Percentiles rank a stretch among this genome's conserved stretches.
Conservation (phyloP, 2,888 invertebrate species). For the Tipula unca region DNA sequence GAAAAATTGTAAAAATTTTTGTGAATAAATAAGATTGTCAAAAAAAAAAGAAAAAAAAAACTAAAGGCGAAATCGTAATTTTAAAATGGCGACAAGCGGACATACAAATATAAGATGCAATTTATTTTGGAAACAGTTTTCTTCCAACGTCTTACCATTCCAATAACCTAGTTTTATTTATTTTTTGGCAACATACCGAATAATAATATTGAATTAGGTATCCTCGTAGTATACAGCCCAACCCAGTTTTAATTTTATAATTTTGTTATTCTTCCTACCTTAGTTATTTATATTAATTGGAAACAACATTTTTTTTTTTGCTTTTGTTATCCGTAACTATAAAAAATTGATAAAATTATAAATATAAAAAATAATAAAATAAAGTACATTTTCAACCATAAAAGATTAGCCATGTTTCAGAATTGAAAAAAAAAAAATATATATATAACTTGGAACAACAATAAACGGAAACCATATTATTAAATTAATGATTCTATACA, state of each 20-base stretch:
- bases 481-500: neutral
- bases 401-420: neutral
- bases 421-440: neutral
- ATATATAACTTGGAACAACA: neutral
- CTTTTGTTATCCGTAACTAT: neutral
- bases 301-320: neutral
- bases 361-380: neutral
- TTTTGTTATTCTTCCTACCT: neutral
- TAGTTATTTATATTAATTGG: neutral
- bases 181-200: neutral
- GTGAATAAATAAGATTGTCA: no score
- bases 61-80: no score
- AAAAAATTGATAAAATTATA: neutral
- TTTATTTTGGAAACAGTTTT: no score
- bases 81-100: no score
- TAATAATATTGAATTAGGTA: neutral
- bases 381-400: neutral
- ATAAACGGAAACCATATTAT: slow-evolving; percentile 8
- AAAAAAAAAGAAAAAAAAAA: no score
- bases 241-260: neutral
- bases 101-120: no score
- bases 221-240: neutral
- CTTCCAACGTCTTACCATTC: neutral
- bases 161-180: neutral
- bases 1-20: no score